These are phyloP conservation scores for Terrapene triunguis DNA, from an alignment of 2,113 vertebrate genomes.

Conservation along the genomic window DNA sequence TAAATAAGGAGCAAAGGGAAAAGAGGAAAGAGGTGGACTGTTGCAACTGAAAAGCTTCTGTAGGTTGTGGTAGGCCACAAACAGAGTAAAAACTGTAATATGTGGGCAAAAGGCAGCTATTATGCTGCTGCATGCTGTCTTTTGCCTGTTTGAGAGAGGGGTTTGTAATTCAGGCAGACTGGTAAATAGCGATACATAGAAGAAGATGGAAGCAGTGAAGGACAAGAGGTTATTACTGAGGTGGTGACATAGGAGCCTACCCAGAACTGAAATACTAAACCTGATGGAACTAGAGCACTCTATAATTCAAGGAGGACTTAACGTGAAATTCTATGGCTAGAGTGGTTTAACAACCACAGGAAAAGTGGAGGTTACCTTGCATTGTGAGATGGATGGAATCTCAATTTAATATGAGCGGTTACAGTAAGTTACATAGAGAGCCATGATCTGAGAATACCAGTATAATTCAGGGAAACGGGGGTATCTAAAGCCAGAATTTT, in stretches of 20 bases:
- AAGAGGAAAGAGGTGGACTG: neutral
- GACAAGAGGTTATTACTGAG: rapidly evolving
- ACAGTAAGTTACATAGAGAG: rapidly evolving
- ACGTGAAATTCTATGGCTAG: rapidly evolving
- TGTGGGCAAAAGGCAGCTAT: neutral
- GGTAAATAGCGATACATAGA: rapidly evolving
- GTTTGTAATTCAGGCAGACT: rapidly evolving
- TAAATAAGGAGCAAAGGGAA: neutral
- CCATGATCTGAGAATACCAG: neutral
- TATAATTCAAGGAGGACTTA: neutral
- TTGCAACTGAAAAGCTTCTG: neutral
- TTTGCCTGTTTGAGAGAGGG: neutral
- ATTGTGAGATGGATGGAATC: neutral
- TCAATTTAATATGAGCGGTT: neutral
- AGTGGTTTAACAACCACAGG: neutral
- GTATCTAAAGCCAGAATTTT: neutral
- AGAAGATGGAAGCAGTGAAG: neutral
- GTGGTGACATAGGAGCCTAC: neutral
- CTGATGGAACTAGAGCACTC: rapidly evolving
- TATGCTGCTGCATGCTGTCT: rapidly evolving
- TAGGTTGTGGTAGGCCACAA: neutral
- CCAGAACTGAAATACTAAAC: neutral
- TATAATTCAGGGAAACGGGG: neutral
- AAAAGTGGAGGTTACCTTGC: neutral
- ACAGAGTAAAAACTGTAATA: rapidly evolving